Evolutionary conservation across 2,797 vertebrate genomes (phyloP).

Genomic region (Neoniphon sammara): DNA sequence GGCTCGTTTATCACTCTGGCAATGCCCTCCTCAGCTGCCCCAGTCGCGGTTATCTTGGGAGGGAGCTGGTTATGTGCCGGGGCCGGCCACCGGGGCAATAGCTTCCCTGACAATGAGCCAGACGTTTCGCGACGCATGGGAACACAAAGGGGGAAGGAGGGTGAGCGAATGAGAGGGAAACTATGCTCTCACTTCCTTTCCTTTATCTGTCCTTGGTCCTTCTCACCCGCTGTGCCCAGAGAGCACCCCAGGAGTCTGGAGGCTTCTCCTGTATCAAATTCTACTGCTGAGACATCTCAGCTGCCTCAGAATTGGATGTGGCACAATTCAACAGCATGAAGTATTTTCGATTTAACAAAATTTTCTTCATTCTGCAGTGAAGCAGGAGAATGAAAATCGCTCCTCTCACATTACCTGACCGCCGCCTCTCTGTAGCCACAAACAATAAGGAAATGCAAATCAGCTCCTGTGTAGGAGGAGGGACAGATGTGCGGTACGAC

Average conservation of each 20-base stretch:
- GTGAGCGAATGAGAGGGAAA: conserved; percentile 63
- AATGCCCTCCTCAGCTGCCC: conserved; percentile 64
- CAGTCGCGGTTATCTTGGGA: conserved; percentile 71
- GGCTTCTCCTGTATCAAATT: conserved; percentile 8
- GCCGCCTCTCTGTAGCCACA: conserved; percentile 24
- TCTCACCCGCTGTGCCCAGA: conserved; percentile 41
- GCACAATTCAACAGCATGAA: neutral
- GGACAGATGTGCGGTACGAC: conserved; percentile 52
- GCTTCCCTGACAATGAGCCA: conserved; percentile 75
- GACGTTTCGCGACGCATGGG: conserved; percentile 68
- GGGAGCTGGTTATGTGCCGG: conserved; percentile 60
- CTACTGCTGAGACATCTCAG: neutral
- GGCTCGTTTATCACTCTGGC: conserved; percentile 80
- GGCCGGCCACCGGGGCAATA: conserved; percentile 60
- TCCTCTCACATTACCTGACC: conserved; percentile 13
- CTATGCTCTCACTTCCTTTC: conserved; percentile 80
- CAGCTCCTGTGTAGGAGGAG: conserved; percentile 25
- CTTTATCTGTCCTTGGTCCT: conserved; percentile 68
- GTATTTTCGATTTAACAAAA: conserved; percentile 15
- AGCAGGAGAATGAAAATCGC: conserved; percentile 14
- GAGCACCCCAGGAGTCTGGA: conserved; percentile 29
- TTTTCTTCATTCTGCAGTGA: neutral
- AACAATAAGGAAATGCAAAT: conserved; percentile 64
- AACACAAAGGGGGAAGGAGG: conserved; percentile 67
- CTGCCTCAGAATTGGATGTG: neutral